A percentile compares a stretch with the other conserved stretches of the same genome.
Conservation (phyloP, 1,140 invertebrate genomes). For the Pygmarrhopalites habei region DNA sequence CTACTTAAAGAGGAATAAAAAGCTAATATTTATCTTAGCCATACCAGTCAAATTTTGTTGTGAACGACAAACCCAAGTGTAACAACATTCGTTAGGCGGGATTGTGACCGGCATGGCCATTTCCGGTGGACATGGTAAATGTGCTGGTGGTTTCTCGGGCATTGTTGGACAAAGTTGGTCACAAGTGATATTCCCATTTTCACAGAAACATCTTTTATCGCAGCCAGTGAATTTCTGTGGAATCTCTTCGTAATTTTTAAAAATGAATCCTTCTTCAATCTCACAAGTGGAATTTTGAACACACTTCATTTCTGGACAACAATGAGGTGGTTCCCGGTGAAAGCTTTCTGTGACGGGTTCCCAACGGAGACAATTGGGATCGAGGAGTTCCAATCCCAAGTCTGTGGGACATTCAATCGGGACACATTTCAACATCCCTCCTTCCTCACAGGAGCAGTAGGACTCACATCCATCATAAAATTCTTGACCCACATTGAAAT, state of each 20-base stretch:
- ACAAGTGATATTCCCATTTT: constrained; percentile 76
- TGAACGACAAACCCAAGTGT: constrained; percentile 46
- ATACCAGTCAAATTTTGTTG: constrained; percentile 13
- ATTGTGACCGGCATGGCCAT: constrained; percentile 59
- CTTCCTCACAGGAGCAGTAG: constrained; percentile 60
- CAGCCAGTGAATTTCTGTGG: constrained; percentile 66
- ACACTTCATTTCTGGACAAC: constrained; percentile 60
- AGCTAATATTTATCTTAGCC: too few relatives aligned
- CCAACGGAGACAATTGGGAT: constrained; percentile 75
- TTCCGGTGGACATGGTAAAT: constrained; percentile 59
- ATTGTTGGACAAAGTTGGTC: constrained; percentile 67
- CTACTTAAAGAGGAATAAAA: too few relatives aligned
- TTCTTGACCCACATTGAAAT: constrained; percentile 56
- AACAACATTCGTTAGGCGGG: constrained; percentile 64
- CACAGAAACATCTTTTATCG: constrained; percentile 75
- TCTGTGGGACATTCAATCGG: constrained; percentile 72
- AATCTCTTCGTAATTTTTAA: constrained; percentile 58
- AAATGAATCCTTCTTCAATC: constrained; percentile 13
- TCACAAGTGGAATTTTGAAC: constrained; percentile 39
- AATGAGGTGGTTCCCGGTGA: constrained; percentile 67
- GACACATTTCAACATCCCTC: constrained; percentile 59
- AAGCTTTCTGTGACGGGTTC: constrained; percentile 60
- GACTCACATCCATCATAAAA: constrained; percentile 65
- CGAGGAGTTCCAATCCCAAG: constrained; percentile 71
- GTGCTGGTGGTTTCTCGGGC: constrained; percentile 60